Base-by-base conservation (phyloP, 2,888 invertebrate species). In the Acheta domesticus region DNA sequence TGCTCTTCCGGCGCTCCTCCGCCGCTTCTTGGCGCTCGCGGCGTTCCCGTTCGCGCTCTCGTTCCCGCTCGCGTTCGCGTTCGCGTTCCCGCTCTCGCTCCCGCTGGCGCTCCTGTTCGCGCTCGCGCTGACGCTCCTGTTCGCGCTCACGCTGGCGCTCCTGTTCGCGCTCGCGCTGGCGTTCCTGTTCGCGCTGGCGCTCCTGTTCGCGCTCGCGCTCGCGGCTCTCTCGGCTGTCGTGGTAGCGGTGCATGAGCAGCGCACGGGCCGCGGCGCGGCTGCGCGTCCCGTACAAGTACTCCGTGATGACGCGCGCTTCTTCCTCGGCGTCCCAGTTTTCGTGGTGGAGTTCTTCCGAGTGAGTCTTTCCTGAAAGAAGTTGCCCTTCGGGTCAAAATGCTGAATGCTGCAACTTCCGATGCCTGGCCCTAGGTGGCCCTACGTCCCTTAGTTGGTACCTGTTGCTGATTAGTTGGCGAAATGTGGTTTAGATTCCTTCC, bases 181-280 rank as follows among this genome's bases (percentile, higher is more conserved):
- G 83, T 89, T 89, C 16, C 90, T 85, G 84, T 88, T 90, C 82
- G 90, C 90, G 1, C 89, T 88, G 11, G 90, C 90, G 3, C 88
- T 87, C 84, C 90, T 89, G 2, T 89, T 88, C 81, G 84, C 85
- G 74, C 83, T 84, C 78, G 83, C 84, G 81, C 50, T 80, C 81
- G 78, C 49, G 49, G 20, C 23, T 36, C 36, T n/a, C 19, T n/a
- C 48, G 49, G n/a, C 48, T 77, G 14, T 80, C 80, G 4, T 77
- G 77, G 1, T 78, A 62, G 48, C 75, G 82, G 81, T 86, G 86
- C 83, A 87, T 85, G 23, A 89, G 84, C 23, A 89, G 83, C 49
- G 88, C 89, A 83, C 90, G 88, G 23, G 89, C 88, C 1, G 88
- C 88, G 11, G 88, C 88, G 74, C 89, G 87, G 82, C 88, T 89